A percentile compares a stretch with the other conserved stretches of the same genome.
These are phyloP conservation scores for Aplysina aerophoba DNA, from an alignment of 37 sponge, comb jelly and placozoan genomes.

Conservation along the genomic window DNA sequence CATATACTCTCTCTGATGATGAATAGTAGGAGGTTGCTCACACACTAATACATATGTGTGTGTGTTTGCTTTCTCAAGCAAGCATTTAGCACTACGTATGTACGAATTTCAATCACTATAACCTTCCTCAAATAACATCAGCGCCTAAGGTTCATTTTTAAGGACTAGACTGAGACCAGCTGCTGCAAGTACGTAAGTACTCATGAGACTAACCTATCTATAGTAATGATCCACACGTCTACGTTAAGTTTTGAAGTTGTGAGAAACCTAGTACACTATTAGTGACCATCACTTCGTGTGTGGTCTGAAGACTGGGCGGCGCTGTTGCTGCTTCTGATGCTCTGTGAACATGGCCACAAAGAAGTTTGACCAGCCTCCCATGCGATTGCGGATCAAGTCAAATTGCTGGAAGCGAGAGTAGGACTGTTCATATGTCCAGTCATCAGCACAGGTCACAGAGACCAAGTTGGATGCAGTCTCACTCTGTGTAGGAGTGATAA, in stretches of 20 bases:
- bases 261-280: neutral
- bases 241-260: neutral
- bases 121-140: neutral
- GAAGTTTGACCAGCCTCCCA: slow-evolving; percentile 60
- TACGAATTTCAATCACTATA: neutral
- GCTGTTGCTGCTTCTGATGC: slow-evolving; percentile 49
- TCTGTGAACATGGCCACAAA: slow-evolving; percentile 50
- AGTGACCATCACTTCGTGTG: slow-evolving; percentile 27
- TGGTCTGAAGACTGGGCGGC: slow-evolving; percentile 32
- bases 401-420: slow-evolving; percentile 41
- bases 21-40: too few relatives aligned
- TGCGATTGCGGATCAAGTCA: slow-evolving; percentile 46
- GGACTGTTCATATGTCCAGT: slow-evolving; percentile 14
- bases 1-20: too few relatives aligned
- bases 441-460: slow-evolving; percentile 43
- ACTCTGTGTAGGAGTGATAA: slow-evolving; percentile 22
- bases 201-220: neutral
- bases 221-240: neutral
- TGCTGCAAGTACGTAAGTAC: neutral
- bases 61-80: neutral
- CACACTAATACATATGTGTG: neutral
- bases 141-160: neutral
- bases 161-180: neutral
- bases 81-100: neutral
- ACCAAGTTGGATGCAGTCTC: slow-evolving; percentile 44